Evolutionary conservation across 2,113 vertebrate genomes (phyloP).

Genomic region (Mustela nigripes): DNA sequence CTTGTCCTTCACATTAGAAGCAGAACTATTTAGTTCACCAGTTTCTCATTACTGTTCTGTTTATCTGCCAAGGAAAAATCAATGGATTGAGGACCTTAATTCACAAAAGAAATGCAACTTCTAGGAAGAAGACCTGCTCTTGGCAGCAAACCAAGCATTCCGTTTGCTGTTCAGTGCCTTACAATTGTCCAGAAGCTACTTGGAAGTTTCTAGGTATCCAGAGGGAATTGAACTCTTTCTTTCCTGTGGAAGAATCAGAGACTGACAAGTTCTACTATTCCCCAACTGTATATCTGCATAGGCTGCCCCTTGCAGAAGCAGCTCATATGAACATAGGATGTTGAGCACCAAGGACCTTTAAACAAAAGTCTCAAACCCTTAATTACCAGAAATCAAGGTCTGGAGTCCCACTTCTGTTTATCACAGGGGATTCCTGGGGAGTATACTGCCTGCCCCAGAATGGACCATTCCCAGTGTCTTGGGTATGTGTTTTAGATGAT

Average conservation of each 20-base stretch:
- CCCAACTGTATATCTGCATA: accelerated
- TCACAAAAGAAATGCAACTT: constrained; percentile 4
- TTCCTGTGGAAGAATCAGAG: background rate
- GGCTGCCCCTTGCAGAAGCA: background rate
- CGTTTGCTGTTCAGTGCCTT: background rate
- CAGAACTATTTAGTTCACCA: background rate
- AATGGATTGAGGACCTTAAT: background rate
- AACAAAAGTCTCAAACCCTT: background rate
- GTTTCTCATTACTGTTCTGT: background rate
- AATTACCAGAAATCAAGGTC: background rate
- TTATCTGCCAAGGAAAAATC: background rate
- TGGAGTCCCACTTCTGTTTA: background rate
- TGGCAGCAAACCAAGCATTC: background rate
- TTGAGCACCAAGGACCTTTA: background rate
- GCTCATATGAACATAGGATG: background rate
- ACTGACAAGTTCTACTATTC: background rate
- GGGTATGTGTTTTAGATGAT: background rate
- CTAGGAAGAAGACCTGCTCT: background rate
- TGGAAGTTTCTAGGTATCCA: background rate
- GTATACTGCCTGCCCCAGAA: background rate
- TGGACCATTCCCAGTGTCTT: background rate
- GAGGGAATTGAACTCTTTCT: background rate
- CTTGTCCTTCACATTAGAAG: background rate
- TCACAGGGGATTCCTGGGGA: background rate
- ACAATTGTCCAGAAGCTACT: background rate